Evolutionary conservation across 2,888 invertebrate genomes (phyloP).

Genomic region (Tenthredo mesomela): DNA sequence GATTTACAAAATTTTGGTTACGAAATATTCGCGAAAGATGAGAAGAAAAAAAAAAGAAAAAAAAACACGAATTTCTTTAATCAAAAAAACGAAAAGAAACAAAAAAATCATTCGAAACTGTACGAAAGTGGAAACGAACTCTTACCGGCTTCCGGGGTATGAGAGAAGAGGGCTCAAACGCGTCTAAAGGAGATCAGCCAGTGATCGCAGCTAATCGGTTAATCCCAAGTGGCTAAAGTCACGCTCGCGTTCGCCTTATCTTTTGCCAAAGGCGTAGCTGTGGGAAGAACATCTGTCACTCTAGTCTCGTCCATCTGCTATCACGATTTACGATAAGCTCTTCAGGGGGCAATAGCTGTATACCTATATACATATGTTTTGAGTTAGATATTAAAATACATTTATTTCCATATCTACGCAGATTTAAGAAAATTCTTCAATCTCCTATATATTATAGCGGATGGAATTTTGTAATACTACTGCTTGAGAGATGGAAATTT

Average conservation of each 20-base stretch:
- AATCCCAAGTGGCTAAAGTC: constrained; percentile 46
- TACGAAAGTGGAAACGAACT: background rate
- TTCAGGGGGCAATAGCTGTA: background rate
- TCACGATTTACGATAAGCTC: background rate
- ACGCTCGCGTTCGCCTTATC: constrained; percentile 34
- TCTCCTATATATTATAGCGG: too few species aligned
- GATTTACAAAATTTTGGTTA: background rate
- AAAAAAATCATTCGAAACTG: background rate
- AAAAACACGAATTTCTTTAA: background rate
- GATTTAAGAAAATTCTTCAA: too few species aligned
- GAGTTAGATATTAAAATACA: background rate
- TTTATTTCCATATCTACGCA: background rate
- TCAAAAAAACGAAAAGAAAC: background rate
- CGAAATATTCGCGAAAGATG: background rate
- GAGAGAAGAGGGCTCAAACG: background rate
- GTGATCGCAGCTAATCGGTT: constrained; percentile 44
- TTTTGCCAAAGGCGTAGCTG: constrained; percentile 29
- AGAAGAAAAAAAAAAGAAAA: background rate
- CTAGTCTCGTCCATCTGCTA: constrained; percentile 15
- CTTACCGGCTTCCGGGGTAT: background rate
- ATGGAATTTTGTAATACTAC: too few species aligned
- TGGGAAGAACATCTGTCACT: constrained; percentile 41
- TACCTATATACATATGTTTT: background rate
- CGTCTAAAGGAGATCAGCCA: constrained; percentile 35
- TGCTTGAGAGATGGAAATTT: too few species aligned